Conservation (phyloP, 2,113 vertebrate species). For the Rhea americana region DNA sequence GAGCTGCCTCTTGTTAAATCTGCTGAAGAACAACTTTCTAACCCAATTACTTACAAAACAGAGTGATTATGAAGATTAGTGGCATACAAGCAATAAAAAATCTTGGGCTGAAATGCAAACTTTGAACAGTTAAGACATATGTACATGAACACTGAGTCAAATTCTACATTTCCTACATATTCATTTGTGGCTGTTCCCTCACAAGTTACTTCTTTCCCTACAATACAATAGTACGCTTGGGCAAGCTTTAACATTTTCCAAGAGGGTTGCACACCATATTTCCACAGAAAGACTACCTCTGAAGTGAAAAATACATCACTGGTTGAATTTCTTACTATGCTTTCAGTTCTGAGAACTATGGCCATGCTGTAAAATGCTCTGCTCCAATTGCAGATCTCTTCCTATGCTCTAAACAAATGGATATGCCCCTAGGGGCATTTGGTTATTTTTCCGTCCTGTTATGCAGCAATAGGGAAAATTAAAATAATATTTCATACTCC, state of each 20-base stretch:
- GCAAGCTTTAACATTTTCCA: background rate
- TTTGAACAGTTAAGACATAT: background rate
- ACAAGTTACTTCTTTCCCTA: background rate
- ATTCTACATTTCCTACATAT: background rate
- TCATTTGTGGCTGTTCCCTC: background rate
- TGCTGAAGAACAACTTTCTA: background rate
- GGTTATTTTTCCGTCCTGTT: constrained; percentile 5
- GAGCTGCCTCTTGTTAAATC: background rate
- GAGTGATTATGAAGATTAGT: background rate
- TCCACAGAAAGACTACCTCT: background rate
- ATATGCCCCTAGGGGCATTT: background rate
- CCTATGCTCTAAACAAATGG: background rate
- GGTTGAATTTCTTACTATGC: background rate
- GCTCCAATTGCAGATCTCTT: background rate
- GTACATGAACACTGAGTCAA: background rate
- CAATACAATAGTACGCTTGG: too few relatives aligned
- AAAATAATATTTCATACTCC: constrained; percentile 35
- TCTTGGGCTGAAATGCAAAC: background rate
- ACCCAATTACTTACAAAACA: rapidly evolving
- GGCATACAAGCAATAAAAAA: background rate
- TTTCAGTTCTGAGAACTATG: background rate
- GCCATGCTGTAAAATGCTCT: background rate
- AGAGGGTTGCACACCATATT: background rate
- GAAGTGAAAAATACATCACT: background rate
- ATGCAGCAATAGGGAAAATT: background rate